Evolutionary conservation across 2,888 invertebrate species (phyloP).

Genomic region (Drosophila demipolita): DNA sequence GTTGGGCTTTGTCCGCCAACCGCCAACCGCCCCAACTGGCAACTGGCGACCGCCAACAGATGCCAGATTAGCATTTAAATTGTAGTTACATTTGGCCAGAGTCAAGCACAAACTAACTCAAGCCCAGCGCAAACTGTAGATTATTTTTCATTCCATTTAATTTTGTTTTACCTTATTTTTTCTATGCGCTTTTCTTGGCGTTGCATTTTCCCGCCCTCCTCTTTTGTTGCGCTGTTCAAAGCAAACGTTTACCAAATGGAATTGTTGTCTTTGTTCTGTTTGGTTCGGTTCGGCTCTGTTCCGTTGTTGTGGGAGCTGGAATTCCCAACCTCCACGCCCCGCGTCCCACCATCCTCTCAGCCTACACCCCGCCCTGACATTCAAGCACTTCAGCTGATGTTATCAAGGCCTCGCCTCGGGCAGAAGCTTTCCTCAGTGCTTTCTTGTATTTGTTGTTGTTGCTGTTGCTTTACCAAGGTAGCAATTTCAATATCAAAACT

Average conservation of each 20-base stretch:
- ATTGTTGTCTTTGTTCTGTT: constrained; percentile 75
- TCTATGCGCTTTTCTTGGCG: constrained; percentile 45
- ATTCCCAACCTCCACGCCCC: constrained; percentile 12
- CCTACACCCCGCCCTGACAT: constrained; percentile 13
- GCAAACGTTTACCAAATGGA: constrained; percentile 76
- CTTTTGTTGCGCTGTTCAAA: constrained; percentile 34
- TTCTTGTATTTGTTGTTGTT: constrained; percentile 15
- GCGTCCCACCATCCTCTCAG: background rate
- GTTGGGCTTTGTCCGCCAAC: constrained; percentile 63
- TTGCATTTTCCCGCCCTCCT: constrained; percentile 56
- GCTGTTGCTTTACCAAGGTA: constrained; percentile 59
- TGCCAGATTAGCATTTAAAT: constrained; percentile 80
- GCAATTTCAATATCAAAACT: constrained; percentile 79
- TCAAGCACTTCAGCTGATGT: constrained; percentile 57
- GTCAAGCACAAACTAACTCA: constrained; percentile 52
- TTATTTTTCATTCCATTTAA: constrained; percentile 71
- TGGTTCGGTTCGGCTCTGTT: constrained; percentile 19
- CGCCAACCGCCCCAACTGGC: constrained; percentile 57
- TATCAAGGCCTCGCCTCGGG: constrained; percentile 68
- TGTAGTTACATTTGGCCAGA: constrained; percentile 78
- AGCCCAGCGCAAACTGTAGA: constrained; percentile 56
- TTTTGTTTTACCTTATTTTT: constrained; percentile 33
- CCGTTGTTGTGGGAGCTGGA: constrained; percentile 59
- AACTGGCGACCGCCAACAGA: constrained; percentile 69
- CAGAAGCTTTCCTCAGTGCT: constrained; percentile 71